phyloP scores from a whole-genome alignment of 23 tunicate genomes.

The Trididemnum miniatum region DNA sequence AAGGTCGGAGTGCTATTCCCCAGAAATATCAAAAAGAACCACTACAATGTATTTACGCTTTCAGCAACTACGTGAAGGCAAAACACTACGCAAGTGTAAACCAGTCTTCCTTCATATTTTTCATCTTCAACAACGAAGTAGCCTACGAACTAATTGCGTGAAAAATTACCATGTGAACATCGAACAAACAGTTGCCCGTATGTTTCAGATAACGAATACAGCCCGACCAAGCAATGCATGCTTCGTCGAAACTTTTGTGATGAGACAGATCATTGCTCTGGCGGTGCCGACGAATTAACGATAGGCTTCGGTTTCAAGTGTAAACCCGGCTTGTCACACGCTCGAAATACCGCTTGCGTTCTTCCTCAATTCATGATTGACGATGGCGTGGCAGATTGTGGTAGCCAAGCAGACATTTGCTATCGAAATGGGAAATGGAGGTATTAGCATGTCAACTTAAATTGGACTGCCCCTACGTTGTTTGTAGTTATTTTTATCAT shows the following conservation, averaged over 20 bases:
- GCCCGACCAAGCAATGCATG: constrained; percentile 8
- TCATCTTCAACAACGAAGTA: too few relatives aligned
- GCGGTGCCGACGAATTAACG: constrained; percentile 16
- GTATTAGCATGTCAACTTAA: constrained; percentile 23
- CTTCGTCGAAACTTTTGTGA: constrained; percentile 41
- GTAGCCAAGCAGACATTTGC: constrained; percentile 10
- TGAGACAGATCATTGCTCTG: neutral
- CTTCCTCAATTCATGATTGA: constrained; percentile 41
- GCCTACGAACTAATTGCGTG: too few relatives aligned
- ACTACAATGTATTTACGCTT: too few relatives aligned
- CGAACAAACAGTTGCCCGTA: too few relatives aligned
- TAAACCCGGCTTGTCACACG: neutral
- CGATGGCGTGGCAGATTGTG: constrained; percentile 18
- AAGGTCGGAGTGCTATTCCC: too few relatives aligned
- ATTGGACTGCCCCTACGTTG: too few relatives aligned
- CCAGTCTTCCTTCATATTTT: too few relatives aligned
- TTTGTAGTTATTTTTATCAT: too few relatives aligned
- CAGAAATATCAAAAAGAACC: too few relatives aligned
- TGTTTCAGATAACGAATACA: neutral
- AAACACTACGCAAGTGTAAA: too few relatives aligned
- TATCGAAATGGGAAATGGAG: constrained; percentile 28
- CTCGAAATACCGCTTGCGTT: neutral
- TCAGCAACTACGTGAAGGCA: too few relatives aligned
- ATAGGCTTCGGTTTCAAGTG: constrained; percentile 48
- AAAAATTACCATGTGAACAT: too few relatives aligned